These are phyloP conservation scores for Muscicapa comitata DNA, from an alignment of 2,797 vertebrate species.

Conservation along the genomic window DNA sequence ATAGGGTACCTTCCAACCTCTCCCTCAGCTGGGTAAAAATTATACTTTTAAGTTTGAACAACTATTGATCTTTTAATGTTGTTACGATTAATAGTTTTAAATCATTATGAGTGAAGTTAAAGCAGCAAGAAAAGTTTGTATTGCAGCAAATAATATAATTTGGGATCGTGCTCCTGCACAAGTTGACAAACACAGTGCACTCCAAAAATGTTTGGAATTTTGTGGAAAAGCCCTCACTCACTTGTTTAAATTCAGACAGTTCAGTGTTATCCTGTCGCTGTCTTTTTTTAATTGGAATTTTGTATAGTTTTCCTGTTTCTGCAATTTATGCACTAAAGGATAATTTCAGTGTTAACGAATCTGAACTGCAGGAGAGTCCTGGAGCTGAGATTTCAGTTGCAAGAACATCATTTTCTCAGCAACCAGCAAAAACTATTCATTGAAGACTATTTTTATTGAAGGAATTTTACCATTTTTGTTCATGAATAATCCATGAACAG, in stretches of 20 bases:
- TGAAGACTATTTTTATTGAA: slow-evolving; percentile 33
- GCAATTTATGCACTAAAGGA: slow-evolving; percentile 24
- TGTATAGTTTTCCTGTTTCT: background rate
- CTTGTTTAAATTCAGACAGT: slow-evolving; percentile 34
- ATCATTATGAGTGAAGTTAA: slow-evolving; percentile 44
- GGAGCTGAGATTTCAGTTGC: slow-evolving; percentile 39
- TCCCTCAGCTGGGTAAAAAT: slow-evolving; percentile 32
- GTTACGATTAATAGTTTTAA: slow-evolving; percentile 69
- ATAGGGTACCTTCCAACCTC: background rate
- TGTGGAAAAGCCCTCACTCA: background rate
- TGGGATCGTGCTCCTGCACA: slow-evolving; percentile 41
- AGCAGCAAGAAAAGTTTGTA: slow-evolving; percentile 26
- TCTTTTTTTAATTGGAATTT: background rate
- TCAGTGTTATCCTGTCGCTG: background rate
- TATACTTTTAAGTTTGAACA: slow-evolving; percentile 37
- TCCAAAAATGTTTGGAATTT: slow-evolving; percentile 2
- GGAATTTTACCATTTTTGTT: slow-evolving; percentile 38
- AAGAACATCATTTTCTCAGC: slow-evolving; percentile 8
- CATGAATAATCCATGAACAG: slow-evolving; percentile 68
- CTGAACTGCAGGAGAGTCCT: slow-evolving; percentile 9
- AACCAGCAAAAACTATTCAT: slow-evolving; percentile 1
- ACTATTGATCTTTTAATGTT: slow-evolving; percentile 59
- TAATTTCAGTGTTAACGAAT: slow-evolving; percentile 46
- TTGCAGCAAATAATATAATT: background rate
- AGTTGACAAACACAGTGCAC: slow-evolving; percentile 56